Base-by-base conservation (phyloP, 2,888 invertebrate species). In the Chrysopilus asiliformis region DNA sequence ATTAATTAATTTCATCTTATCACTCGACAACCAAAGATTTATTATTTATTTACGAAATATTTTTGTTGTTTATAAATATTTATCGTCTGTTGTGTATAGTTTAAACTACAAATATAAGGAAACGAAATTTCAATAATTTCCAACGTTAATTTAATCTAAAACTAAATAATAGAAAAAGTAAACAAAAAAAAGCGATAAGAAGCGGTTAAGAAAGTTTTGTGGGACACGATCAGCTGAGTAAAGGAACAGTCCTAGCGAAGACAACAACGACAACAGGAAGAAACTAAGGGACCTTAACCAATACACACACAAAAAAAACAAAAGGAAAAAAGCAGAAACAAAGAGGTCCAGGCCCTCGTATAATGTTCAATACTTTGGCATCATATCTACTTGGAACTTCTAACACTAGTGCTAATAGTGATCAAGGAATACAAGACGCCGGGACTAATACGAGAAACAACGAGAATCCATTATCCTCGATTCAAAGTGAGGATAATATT, bases 341-440 rank as follows among this genome's bases (percentile, higher is more conserved):
- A 20, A 25, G 19, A 36, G 32, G 16, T 32, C 29, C 16, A n/a
- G 35, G 36, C 36, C 18, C 38, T 22, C 46, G 44, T 62, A 64
- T 60, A 63, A 74, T 74, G 74, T 68, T 74, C 60, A 72, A 68
- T 61, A 68, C 67, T 57, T 65, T 73, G 58, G 70, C 71, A 53
- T 68, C 67, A 55, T 72, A 69, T 60, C 53, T 67, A 49, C 60
- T 66, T 56, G 66, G 66, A 54, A 58, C 58, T 51, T 53, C 49
- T 48, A 56, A 55, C 48, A 50, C 53, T n/a, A n/a, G n/a, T n/a
- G n/a, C n/a, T n/a, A n/a, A n/a, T n/a, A n/a, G n/a, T n/a, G n/a
- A n/a, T n/a, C n/a, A n/a, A n/a, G n/a, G n/a, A n/a, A n/a, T n/a
- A n/a, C n/a, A n/a, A n/a, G n/a, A n/a, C n/a, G 33, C 35, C 19